Conservation (phyloP, 2,113 vertebrate species). For the Pan paniscus region DNA sequence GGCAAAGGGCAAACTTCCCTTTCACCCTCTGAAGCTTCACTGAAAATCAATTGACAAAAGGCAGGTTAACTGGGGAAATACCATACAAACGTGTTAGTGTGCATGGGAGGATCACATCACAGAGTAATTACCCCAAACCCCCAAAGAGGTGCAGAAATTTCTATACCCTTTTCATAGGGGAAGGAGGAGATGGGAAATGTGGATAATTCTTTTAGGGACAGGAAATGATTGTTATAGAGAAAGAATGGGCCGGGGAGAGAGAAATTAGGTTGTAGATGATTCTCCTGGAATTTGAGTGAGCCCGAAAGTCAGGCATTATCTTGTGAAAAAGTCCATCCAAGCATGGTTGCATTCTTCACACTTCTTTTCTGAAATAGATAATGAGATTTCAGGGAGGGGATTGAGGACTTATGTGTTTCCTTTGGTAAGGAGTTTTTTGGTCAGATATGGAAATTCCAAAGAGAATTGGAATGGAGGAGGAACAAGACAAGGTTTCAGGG, state of each 20-base stretch:
- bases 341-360: neutral
- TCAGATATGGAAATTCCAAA: neutral
- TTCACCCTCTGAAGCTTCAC: neutral
- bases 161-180: neutral
- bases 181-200: neutral
- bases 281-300: neutral
- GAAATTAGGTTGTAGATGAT: neutral
- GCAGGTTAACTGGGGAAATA: neutral
- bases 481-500: neutral
- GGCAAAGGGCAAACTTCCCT: neutral
- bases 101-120: neutral
- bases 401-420: neutral
- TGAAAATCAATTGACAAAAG: neutral
- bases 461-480: neutral
- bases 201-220: neutral
- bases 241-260: neutral
- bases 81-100: neutral
- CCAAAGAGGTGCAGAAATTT: neutral
- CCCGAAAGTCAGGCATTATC: neutral
- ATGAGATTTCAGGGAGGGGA: neutral
- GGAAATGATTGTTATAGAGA: neutral
- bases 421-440: neutral
- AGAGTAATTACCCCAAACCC: neutral
- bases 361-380: neutral
- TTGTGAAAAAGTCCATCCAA: neutral